These are phyloP conservation scores for Channa striata DNA, from an alignment of 2,797 vertebrate species.

Conservation along the genomic window DNA sequence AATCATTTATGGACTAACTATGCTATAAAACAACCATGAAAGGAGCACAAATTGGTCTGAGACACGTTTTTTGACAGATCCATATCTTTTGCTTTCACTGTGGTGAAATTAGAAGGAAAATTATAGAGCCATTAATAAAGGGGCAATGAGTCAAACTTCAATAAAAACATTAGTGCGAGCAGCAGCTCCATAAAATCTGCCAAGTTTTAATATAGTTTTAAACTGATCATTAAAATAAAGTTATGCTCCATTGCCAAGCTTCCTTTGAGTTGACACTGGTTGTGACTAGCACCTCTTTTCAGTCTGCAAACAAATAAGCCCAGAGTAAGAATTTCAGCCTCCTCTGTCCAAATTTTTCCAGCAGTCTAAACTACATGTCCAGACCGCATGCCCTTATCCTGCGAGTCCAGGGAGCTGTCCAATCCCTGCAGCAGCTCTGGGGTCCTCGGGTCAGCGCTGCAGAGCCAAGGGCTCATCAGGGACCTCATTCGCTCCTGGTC, in stretches of 20 bases:
- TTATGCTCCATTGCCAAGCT: slow-evolving; percentile 15
- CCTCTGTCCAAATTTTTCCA: slow-evolving; percentile 13
- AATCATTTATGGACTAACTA: slow-evolving; percentile 27
- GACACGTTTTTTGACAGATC: slow-evolving; percentile 30
- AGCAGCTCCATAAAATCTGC: slow-evolving; percentile 17
- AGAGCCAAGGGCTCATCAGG: slow-evolving; percentile 27
- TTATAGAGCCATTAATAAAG: slow-evolving; percentile 30
- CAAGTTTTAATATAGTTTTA: slow-evolving; percentile 31
- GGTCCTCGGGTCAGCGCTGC: slow-evolving; percentile 4
- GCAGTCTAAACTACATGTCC: slow-evolving; percentile 25
- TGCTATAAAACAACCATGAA: slow-evolving; percentile 42
- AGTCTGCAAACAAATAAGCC: slow-evolving; percentile 53
- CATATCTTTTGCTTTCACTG: slow-evolving; percentile 36
- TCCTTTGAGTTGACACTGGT: slow-evolving; percentile 15
- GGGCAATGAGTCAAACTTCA: slow-evolving; percentile 17
- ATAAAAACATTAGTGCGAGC: slow-evolving; percentile 17
- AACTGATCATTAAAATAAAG: slow-evolving; percentile 42
- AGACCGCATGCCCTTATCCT: slow-evolving; percentile 48
- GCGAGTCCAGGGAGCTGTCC: slow-evolving; percentile 27
- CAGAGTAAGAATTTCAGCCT: slow-evolving; percentile 42
- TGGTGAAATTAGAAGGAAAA: slow-evolving; percentile 26
- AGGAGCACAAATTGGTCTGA: slow-evolving; percentile 22
- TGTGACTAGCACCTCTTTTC: slow-evolving; percentile 46
- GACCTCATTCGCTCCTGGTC: slow-evolving; percentile 25
- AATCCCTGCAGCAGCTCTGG: slow-evolving; percentile 32